Evolutionary conservation across 2,113 vertebrate species (phyloP).

Genomic region (Melanostigma gelatinosum): DNA sequence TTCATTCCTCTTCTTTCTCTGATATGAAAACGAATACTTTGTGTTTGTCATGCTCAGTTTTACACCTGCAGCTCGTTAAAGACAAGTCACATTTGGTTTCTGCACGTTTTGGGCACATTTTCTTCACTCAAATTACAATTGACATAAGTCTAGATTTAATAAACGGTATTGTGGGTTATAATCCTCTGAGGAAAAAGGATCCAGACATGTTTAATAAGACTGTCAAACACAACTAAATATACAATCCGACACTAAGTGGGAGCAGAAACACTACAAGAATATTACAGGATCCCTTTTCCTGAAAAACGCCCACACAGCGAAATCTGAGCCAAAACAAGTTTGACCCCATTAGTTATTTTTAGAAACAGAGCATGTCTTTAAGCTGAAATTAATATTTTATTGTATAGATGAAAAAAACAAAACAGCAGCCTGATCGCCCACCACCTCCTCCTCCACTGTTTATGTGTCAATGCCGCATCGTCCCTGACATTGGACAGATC

Average conservation of each 20-base stretch:
- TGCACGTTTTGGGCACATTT: neutral
- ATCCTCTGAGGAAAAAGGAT: neutral
- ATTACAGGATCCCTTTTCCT: neutral
- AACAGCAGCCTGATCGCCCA: conserved; percentile 17
- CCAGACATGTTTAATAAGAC: neutral
- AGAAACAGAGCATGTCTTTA: conserved; percentile 16
- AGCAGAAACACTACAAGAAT: neutral
- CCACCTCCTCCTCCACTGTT: conserved; percentile 24
- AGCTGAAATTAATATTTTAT: neutral
- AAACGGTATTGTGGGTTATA: neutral
- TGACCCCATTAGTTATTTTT: neutral
- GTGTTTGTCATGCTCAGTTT: accelerated
- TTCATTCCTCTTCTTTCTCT: neutral
- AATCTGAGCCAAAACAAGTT: neutral
- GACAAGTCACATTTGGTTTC: neutral
- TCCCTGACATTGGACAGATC: conserved; percentile 22
- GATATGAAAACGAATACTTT: neutral
- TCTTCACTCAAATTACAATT: neutral
- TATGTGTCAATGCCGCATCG: conserved; percentile 50
- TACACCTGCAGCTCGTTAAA: neutral
- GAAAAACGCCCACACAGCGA: neutral
- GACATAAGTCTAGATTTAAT: neutral
- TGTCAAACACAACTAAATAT: neutral
- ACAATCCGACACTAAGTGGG: neutral
- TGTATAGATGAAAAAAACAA: conserved; percentile 3